phyloP scores from a whole-genome alignment of 2,113 vertebrate genomes.

The Petromus typicus region DNA sequence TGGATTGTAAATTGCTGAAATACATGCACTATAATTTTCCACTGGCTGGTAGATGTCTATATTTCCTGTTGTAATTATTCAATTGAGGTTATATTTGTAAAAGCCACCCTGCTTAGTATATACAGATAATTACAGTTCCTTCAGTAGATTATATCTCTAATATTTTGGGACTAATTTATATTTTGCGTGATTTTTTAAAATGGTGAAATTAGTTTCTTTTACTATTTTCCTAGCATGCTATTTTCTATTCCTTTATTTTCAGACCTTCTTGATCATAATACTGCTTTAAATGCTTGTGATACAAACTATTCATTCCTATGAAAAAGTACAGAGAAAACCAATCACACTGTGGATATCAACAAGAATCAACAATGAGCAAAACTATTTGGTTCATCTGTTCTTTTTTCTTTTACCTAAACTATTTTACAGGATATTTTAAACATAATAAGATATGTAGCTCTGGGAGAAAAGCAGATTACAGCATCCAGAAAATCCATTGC shows the following conservation, averaged over 20 bases:
- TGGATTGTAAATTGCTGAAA: neutral
- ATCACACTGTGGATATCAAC: neutral
- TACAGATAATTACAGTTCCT: neutral
- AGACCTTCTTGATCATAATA: neutral
- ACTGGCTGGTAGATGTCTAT: neutral
- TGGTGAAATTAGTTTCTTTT: neutral
- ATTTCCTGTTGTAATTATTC: neutral
- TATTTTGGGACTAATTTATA: neutral
- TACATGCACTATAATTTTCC: neutral
- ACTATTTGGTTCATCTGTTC: neutral
- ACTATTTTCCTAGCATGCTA: neutral
- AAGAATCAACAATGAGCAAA: neutral
- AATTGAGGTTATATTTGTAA: neutral
- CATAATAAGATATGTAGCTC: constrained; percentile 1
- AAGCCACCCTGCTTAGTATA: neutral
- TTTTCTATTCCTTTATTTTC: neutral
- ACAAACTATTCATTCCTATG: neutral
- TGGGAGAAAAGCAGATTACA: constrained; percentile 44
- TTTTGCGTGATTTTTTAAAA: neutral
- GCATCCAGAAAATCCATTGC: constrained; percentile 7
- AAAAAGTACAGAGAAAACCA: neutral
- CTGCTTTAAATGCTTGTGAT: neutral
- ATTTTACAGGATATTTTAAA: neutral
- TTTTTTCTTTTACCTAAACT: neutral
- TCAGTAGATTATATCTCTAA: neutral